Evolutionary conservation across 2,888 invertebrate genomes (phyloP).

Genomic region (Cantharis flavilabris): DNA sequence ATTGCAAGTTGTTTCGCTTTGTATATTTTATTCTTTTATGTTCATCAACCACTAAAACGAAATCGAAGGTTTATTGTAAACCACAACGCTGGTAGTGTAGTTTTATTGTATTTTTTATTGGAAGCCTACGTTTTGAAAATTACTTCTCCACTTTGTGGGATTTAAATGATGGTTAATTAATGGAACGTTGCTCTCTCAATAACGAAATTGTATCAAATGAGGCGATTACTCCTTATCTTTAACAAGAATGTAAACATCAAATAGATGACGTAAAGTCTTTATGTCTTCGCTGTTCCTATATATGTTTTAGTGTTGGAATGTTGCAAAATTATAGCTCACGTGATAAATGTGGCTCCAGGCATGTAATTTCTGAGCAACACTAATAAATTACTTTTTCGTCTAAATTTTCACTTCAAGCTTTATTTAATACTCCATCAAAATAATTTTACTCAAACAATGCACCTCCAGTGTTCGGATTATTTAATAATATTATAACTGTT

Average conservation of each 20-base stretch:
- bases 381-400: slow-evolving; percentile 2
- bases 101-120: neutral
- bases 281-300: neutral
- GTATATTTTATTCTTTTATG: neutral
- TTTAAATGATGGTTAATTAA: neutral
- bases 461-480: neutral
- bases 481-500: too few relatives aligned
- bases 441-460: neutral
- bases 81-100: neutral
- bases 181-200: neutral
- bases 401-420: neutral
- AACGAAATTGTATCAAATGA: neutral
- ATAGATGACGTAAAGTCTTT: neutral
- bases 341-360: slow-evolving; percentile 1
- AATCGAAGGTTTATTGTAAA: neutral
- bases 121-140: neutral
- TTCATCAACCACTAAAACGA: neutral
- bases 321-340: neutral
- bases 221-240: neutral
- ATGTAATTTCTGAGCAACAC: neutral
- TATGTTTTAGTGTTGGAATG: neutral
- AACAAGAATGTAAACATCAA: neutral
- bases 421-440: neutral
- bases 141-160: neutral
- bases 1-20: neutral